Percentiles rank a stretch among this genome's conserved stretches.
phyloP scores from a whole-genome alignment of 2,113 vertebrate genomes.

The Pyrgilauda ruficollis region DNA sequence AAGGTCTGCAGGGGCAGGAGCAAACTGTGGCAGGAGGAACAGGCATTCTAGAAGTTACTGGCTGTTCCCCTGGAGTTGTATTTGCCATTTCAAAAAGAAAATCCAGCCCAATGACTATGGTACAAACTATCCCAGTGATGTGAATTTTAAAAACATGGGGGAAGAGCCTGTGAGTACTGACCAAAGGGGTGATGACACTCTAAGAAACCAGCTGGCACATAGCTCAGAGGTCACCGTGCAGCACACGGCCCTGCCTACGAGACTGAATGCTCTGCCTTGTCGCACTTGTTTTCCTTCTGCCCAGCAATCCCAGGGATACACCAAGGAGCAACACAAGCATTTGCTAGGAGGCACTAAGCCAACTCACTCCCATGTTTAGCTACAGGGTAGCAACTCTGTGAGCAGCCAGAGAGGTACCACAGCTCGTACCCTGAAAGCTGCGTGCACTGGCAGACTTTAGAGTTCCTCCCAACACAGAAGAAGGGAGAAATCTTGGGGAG shows the following conservation, averaged over 20 bases:
- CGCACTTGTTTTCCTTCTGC: not conserved
- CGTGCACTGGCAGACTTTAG: not conserved
- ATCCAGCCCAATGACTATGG: not conserved
- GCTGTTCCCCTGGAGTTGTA: not conserved
- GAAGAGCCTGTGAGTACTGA: not conserved
- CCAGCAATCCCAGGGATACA: not conserved
- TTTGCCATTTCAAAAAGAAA: not conserved
- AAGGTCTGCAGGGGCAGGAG: not conserved
- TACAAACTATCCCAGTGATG: not conserved
- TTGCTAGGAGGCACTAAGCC: constrained; percentile 29
- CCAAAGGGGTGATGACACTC: not conserved
- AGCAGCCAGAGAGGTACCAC: not conserved
- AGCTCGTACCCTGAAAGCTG: not conserved
- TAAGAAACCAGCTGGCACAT: constrained; percentile 23
- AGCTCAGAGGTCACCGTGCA: constrained; percentile 14
- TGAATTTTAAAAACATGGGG: not conserved
- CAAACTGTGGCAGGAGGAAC: not conserved
- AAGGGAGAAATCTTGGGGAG: not conserved
- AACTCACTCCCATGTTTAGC: not conserved
- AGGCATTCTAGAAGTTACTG: not conserved
- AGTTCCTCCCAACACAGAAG: not conserved
- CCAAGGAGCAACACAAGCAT: constrained; percentile 23
- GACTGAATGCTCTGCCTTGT: constrained; percentile 48
- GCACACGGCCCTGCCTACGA: not conserved
- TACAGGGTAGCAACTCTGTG: not conserved